Conservation (phyloP, 30 jellyfish, hydroid and myxozoan species). For the Cassiopea xamachana region DNA sequence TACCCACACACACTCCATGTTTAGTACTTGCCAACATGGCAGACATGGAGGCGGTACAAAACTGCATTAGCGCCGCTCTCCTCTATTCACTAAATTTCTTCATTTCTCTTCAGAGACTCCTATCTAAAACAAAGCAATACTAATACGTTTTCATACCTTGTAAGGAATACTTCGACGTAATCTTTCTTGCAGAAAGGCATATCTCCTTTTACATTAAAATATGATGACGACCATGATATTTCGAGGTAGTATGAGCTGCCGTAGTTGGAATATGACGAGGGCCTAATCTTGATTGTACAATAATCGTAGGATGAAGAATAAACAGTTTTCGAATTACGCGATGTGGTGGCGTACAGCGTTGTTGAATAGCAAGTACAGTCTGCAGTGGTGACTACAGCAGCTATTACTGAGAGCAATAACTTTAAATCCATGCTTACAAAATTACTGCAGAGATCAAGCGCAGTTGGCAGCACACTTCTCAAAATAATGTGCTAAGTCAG, state of each 20-base stretch:
- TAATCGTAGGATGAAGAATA: not conserved
- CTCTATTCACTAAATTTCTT: too few relatives aligned
- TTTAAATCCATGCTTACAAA: not conserved
- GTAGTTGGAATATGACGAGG: not conserved
- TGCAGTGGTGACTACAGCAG: not conserved
- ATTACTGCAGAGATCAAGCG: not conserved
- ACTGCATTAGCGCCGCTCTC: too few relatives aligned
- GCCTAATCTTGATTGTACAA: not conserved
- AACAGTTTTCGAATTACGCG: not conserved
- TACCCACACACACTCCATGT: too few relatives aligned
- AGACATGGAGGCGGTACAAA: too few relatives aligned
- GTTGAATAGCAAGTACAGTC: not conserved
- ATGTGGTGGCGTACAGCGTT: not conserved
- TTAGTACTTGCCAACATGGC: too few relatives aligned
- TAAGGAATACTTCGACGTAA: slow-evolving; percentile 17
- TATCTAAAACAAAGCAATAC: too few relatives aligned
- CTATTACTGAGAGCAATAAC: not conserved
- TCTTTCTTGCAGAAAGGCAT: slow-evolving; percentile 23
- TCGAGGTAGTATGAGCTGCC: slow-evolving; percentile 9
- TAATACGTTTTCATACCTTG: slow-evolving; percentile 1
- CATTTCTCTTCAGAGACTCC: too few relatives aligned
- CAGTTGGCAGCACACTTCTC: not conserved
- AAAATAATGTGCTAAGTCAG: too few relatives aligned
- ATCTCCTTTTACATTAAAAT: slow-evolving; percentile 9
- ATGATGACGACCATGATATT: slow-evolving; percentile 2